These are phyloP conservation scores for Dolomedes plantarius DNA, from an alignment of 2,888 invertebrate species.

Conservation along the genomic window DNA sequence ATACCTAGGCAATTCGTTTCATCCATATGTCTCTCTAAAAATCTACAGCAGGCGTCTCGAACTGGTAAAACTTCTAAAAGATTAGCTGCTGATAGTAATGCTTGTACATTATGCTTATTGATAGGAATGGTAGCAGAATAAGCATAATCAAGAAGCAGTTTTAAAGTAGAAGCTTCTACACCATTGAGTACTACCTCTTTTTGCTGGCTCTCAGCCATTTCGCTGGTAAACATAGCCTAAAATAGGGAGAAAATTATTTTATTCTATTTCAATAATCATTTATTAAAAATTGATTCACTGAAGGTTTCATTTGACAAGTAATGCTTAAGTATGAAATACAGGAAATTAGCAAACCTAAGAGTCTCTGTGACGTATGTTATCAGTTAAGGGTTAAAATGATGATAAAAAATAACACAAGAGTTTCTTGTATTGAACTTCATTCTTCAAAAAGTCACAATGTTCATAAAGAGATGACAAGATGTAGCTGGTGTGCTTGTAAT, in stretches of 20 bases:
- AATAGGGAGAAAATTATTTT: not conserved
- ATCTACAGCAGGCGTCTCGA: conserved; percentile 78
- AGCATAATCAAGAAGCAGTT: conserved; percentile 78
- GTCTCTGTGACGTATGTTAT: too few relatives aligned
- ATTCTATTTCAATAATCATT: too few relatives aligned
- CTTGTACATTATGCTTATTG: conserved; percentile 78
- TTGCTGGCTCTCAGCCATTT: conserved; percentile 77
- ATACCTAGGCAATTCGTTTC: conserved; percentile 79
- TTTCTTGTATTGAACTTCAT: too few relatives aligned
- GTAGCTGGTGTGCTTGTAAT: too few relatives aligned
- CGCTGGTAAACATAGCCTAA: conserved; percentile 78
- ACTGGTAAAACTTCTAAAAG: conserved; percentile 77
- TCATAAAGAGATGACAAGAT: too few relatives aligned
- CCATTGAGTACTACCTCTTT: conserved; percentile 78
- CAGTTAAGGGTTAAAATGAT: too few relatives aligned
- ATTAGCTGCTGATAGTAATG: conserved; percentile 78
- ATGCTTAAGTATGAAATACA: too few relatives aligned
- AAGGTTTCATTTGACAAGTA: too few relatives aligned
- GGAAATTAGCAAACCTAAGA: too few relatives aligned
- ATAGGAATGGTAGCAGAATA: conserved; percentile 78
- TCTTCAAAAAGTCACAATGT: too few relatives aligned
- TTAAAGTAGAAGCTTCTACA: conserved; percentile 77
- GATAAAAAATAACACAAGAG: too few relatives aligned
- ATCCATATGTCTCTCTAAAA: conserved; percentile 78
- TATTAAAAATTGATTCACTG: too few relatives aligned